Conservation (phyloP, 2,113 vertebrate genomes). For the Megaleporinus macrocephalus region DNA sequence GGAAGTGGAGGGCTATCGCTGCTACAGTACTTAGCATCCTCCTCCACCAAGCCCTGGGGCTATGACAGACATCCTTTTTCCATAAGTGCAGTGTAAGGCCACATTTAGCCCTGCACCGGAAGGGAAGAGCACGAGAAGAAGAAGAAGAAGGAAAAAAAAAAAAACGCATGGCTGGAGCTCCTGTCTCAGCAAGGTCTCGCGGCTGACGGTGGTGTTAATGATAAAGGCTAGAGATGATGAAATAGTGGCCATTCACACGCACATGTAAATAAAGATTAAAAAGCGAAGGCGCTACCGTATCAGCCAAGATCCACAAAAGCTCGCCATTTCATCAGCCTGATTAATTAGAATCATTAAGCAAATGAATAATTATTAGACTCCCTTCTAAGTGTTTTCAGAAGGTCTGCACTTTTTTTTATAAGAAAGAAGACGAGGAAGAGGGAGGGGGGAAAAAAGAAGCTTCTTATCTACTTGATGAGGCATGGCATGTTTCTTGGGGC, state of each 20-base stretch:
- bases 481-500: conserved; percentile 33
- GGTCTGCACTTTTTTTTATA: conserved; percentile 7
- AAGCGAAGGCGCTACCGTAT: neutral
- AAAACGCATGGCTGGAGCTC: conserved; percentile 1
- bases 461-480: conserved; percentile 29
- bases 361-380: conserved; percentile 26
- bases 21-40: conserved; percentile 52
- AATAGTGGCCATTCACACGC: neutral
- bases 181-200: neutral
- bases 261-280: conserved; percentile 21
- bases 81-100: conserved; percentile 55
- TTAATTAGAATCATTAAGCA: conserved; percentile 39
- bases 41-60: conserved; percentile 56
- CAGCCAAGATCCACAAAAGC: conserved; percentile 3
- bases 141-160: no score
- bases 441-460: neutral
- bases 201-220: conserved; percentile 16
- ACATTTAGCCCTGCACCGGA: conserved; percentile 46
- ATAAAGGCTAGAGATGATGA: conserved; percentile 1
- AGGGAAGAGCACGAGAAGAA: conserved; percentile 21
- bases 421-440: neutral
- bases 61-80: conserved; percentile 53
- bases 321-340: conserved; percentile 29
- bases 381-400: conserved; percentile 24
- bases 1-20: conserved; percentile 51